Evolutionary conservation across 2,888 invertebrate genomes (phyloP), one percentile per base, ranked within the genome.

Genomic region (Petrophora chlorosata): DNA sequence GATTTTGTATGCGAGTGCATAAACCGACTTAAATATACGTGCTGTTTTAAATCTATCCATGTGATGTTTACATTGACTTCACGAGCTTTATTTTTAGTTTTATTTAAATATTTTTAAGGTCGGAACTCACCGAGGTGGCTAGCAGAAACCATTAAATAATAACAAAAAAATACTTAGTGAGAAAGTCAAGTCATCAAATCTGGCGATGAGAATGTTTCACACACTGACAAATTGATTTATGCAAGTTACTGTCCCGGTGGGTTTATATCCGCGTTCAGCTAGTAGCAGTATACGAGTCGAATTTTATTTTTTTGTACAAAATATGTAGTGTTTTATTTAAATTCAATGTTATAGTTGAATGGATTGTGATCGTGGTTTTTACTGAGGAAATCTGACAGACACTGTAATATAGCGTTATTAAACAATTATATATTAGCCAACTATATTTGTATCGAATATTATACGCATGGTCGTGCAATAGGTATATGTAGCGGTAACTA

Each of bases 231-330:
- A n/a, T n/a, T n/a, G n/a, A n/a, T n/a, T n/a, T n/a, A n/a, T n/a
- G n/a, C n/a, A n/a, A n/a, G n/a, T n/a, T 2, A 2, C 7, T 4
- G 25, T 29, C 36, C 17, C 25, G 45, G 36, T 41, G 40, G 35
- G 40, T 26, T 35, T 25, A 23, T 33, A 35, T 12, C 12, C 40
- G 10, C 12, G 5, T 12, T 53, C 40, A 22, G 28, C 15, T 49
- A 36, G 25, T 7, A 50, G 52, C 44, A 42, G 69, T 71, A 73
- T 73, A 73, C 69, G 72, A 67, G 23, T 43, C 61, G 67, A 59
- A 53, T 61, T 62, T 63, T 47, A 36, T 56, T 45, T 59, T 61
- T 73, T 70, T 73, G 70, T 67, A 72, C 5, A 25, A 25, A 71
- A 70, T 32, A 36, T 17, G 2, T 22, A 46, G 32, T 56, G 49